Evolutionary conservation across 2,888 invertebrate genomes (phyloP).

Genomic region (Phortica magna): DNA sequence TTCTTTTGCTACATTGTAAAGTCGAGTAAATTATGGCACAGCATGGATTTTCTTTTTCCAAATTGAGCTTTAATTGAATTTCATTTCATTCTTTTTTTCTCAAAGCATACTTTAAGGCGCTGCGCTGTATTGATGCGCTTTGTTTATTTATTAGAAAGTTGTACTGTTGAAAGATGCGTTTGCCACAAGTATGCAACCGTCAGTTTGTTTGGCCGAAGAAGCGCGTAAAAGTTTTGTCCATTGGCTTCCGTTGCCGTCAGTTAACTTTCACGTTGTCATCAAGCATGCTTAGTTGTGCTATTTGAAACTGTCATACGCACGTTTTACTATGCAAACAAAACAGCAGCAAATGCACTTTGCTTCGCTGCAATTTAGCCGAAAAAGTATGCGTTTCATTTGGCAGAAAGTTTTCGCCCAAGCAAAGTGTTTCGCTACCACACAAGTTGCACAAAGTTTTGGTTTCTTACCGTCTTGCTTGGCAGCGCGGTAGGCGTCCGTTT

Average conservation of each 20-base stretch:
- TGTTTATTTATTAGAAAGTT: constrained; percentile 25
- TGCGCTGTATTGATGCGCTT: neutral
- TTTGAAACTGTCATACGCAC: constrained; percentile 68
- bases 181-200: too few relatives aligned
- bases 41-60: constrained; percentile 40
- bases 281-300: constrained; percentile 63
- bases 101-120: constrained; percentile 23
- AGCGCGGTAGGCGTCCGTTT: neutral
- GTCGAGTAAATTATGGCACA: constrained; percentile 17
- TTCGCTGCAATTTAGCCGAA: constrained; percentile 23
- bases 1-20: neutral
- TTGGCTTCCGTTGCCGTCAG: constrained; percentile 43
- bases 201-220: neutral
- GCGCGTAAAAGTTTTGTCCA: constrained; percentile 33
- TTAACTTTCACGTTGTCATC: constrained; percentile 46
- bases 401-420: neutral
- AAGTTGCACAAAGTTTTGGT: constrained; percentile 13
- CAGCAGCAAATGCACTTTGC: neutral
- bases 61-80: constrained; percentile 70
- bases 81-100: constrained; percentile 60
- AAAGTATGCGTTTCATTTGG: constrained; percentile 11
- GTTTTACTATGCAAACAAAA: constrained; percentile 38
- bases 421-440: neutral
- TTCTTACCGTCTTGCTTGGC: neutral
- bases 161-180: constrained; percentile 14